These are phyloP conservation scores for Theocolax elegans DNA, from an alignment of 1,140 invertebrate genomes.

Conservation along the genomic window DNA sequence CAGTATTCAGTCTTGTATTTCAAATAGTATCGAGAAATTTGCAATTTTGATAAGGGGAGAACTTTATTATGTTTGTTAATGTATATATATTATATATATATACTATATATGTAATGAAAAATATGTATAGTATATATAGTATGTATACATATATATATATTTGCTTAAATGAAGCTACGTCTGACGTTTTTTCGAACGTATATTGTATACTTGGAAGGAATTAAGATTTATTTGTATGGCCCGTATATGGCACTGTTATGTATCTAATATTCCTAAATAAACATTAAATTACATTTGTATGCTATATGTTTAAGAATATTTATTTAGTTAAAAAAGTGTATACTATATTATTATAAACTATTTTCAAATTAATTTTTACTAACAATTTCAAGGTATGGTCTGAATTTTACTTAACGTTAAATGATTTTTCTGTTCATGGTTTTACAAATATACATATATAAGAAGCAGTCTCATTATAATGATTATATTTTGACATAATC, in stretches of 20 bases:
- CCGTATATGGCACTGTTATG: constrained; percentile 36
- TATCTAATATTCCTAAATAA: constrained; percentile 42
- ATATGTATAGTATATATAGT: too few species aligned
- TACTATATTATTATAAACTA: too few species aligned
- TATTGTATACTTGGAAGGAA: constrained; percentile 28
- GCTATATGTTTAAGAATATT: not conserved
- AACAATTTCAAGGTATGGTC: too few species aligned
- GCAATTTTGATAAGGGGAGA: constrained; percentile 6
- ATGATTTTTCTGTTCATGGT: too few species aligned
- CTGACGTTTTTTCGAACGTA: constrained; percentile 27
- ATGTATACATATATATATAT: constrained; percentile 31
- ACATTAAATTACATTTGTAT: constrained; percentile 40
- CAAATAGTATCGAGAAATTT: constrained; percentile 15
- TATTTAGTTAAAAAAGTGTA: not conserved
- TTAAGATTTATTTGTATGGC: constrained; percentile 38
- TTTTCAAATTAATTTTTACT: too few species aligned
- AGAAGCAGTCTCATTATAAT: too few species aligned
- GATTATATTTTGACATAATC: too few species aligned
- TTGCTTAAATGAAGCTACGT: constrained; percentile 30
- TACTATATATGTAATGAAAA: too few species aligned
- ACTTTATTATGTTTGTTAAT: constrained; percentile 39
- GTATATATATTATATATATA: too few species aligned
- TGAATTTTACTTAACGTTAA: too few species aligned
- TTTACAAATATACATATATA: too few species aligned
- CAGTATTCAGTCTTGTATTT: constrained; percentile 39